Evolutionary conservation across 2,113 vertebrate species (phyloP), one percentile per base, ranked within the genome.

Genomic region (Sarotherodon lohbergeri): DNA sequence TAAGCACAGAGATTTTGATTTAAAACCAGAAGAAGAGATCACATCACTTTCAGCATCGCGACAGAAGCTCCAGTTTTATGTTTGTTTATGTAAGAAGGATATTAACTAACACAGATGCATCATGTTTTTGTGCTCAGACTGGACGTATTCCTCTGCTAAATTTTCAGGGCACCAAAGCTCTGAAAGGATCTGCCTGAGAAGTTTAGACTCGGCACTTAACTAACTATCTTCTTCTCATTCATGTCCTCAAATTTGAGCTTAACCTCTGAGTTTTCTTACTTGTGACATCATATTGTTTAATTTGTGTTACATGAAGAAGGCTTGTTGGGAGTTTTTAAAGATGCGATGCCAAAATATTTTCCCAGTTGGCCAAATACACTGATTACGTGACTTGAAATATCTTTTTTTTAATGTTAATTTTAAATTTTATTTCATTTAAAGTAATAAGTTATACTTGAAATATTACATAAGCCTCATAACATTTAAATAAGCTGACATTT

Each of bases 401-500:
- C 16, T 36, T 36, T 63, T 63, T 63, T 36, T 66, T 7, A 0
- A 66, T n/a, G 0, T 36, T 66, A 66, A 17, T 66, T 66, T 66
- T 36, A 66, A 3, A 66, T 66, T 2, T 66, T 36, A n/a, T 66
- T 66, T 63, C 1, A n/a, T 63, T 66, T 66, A 66, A 2, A 66
- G 36, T 66, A 32, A 66, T 2, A n/a, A 63, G 1, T 68, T 68
- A 41, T 0, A 41, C 34, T 41, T 68, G 11, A 24, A 24, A 24
- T 68, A 36, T 66, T n/a, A 36, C 7, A 36, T 8, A n/a, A 66
- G 6, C 1, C 0, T 66, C 2, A n/a, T 39, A 1, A 66, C 2
- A 66, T 7, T 66, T 66, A 66, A 66, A 66, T 39, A 0, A 71
- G 0, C 63, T 0, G 0, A 24, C 2, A 0, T 68, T 39, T 63